Base-by-base conservation (phyloP, 2,888 invertebrate genomes). In the Erannis defoliaria region DNA sequence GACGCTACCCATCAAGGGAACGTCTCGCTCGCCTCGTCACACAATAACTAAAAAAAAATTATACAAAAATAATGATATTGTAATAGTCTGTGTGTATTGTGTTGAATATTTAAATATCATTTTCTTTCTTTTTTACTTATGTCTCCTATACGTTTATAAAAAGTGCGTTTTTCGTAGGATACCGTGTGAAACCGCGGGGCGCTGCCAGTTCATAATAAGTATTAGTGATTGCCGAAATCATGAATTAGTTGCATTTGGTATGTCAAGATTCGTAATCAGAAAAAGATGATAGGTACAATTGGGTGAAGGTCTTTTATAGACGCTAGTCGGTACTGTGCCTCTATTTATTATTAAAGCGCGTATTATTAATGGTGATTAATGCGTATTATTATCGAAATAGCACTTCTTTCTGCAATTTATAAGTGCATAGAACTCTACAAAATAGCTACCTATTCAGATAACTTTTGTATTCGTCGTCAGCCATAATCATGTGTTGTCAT, bases 381-480 rank as follows among this genome's bases (percentile, higher is more conserved):
- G 55, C 18, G 54, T 49, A 53, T 62, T 53, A 54, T 56, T 56
- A 66, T 46, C 40, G 23, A 58, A 66, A 60, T 54, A 45, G 18
- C 43, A 54, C 49, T 56, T 53, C 31, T 55, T 56, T 59, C 21
- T 48, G 46, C 50, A 49, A 51, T 45, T 54, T 14, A 55, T 21
- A 40, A 48, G 48, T 57, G 29, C 46, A 54, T 35, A 10, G 29
- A 54, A 46, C 46, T 37, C 14, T 48, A 29, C 33, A 18, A 35
- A 14, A 23, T 49, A 43, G 21, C 21, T 29, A 38, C 29, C 21
- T 19, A 31, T 31, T 35, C 14, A 6, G 18, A 31, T 23, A 23
- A 33, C 18, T 21, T 3, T 23, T 8, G 16, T 12, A 26, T 45
- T 14, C n/a, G n/a, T n/a, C n/a, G n/a, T n/a, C n/a, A n/a, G n/a